phyloP scores from a whole-genome alignment of 2,113 vertebrate species.

The Nycticebus coucang region DNA sequence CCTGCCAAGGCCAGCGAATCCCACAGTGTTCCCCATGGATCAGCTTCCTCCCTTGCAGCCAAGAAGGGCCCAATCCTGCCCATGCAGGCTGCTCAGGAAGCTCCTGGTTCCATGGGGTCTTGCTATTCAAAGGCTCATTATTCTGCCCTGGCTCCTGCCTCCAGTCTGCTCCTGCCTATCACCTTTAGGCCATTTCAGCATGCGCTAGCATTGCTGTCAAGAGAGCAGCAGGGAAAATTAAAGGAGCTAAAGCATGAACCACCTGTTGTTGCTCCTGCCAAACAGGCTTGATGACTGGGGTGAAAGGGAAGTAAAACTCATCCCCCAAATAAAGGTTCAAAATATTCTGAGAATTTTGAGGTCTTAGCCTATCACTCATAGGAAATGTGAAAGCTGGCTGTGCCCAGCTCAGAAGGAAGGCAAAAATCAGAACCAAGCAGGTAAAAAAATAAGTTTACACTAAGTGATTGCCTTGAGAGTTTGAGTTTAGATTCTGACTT shows the following conservation, averaged over 20 bases:
- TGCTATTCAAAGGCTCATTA: slow-evolving; percentile 48
- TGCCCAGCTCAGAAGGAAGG: slow-evolving; percentile 1
- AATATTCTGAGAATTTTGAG: not conserved
- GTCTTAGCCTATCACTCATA: not conserved
- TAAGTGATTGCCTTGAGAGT: not conserved
- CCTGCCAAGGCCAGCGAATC: slow-evolving; percentile 25
- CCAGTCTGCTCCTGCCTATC: not conserved
- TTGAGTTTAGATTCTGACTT: not conserved
- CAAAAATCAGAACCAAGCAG: not conserved
- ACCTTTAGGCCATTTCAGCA: not conserved
- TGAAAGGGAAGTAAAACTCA: not conserved
- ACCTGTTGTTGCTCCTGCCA: not conserved
- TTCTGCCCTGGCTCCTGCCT: slow-evolving; percentile 23
- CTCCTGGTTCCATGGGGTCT: not conserved
- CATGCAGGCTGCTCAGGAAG: slow-evolving; percentile 33
- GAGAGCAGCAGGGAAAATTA: slow-evolving; percentile 33
- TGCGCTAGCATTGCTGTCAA: not conserved
- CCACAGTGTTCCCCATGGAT: not conserved
- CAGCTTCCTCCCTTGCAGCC: not conserved
- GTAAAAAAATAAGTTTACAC: not conserved
- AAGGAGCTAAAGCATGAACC: not conserved
- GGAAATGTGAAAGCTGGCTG: not conserved
- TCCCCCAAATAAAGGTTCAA: not conserved
- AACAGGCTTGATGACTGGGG: not conserved
- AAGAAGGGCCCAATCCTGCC: not conserved